These are phyloP conservation scores for Arremon aurantiirostris DNA, from an alignment of 2,797 vertebrate genomes.

Conservation along the genomic window DNA sequence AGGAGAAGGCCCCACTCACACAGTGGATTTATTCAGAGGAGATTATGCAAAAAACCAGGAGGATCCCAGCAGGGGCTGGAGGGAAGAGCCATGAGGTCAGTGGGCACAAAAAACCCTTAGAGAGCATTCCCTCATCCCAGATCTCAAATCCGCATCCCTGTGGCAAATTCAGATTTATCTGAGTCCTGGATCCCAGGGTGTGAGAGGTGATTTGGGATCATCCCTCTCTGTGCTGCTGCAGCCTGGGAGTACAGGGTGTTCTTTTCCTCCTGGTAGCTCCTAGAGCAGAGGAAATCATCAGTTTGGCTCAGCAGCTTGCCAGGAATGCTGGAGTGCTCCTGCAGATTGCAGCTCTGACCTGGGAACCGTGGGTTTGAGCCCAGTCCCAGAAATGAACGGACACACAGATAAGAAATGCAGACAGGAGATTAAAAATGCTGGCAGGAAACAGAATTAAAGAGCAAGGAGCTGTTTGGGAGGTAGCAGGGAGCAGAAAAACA, in stretches of 20 bases:
- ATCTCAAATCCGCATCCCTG: neutral
- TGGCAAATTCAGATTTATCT: neutral
- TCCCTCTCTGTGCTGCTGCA: neutral
- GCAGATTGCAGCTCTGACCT: neutral
- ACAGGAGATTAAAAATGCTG: neutral
- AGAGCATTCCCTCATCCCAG: neutral
- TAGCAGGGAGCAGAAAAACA: neutral
- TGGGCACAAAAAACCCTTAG: neutral
- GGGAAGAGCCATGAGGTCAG: neutral
- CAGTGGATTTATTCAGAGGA: neutral
- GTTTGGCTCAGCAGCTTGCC: neutral
- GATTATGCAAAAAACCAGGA: neutral
- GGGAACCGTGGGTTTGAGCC: fast-evolving
- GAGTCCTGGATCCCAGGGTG: neutral
- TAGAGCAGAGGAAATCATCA: neutral
- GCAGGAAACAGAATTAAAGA: neutral
- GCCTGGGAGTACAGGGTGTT: neutral
- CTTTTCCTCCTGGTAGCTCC: neutral
- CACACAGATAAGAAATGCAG: neutral
- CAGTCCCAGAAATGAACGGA: neutral
- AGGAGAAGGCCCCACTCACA: neutral
- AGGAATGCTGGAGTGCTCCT: neutral
- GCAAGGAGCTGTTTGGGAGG: neutral
- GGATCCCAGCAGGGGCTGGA: neutral
- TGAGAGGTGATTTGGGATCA: fast-evolving